Conservation (phyloP, 2,113 vertebrate genomes). For the Phrynosoma platyrhinos region DNA sequence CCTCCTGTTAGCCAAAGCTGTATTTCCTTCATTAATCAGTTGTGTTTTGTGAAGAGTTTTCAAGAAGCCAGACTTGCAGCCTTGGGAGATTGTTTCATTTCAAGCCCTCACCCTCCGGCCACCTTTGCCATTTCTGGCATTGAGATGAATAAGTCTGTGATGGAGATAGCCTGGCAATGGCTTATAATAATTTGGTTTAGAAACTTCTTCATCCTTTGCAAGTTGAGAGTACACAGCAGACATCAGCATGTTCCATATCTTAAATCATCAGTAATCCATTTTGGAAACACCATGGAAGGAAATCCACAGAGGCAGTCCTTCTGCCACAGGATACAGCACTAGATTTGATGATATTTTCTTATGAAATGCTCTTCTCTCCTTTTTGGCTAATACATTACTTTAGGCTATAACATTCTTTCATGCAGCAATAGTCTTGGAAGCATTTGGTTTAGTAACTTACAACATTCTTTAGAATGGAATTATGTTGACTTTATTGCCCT, state of each 20-base stretch:
- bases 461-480: neutral
- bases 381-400: neutral
- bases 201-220: neutral
- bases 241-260: neutral
- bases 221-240: neutral
- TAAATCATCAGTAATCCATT: too few relatives aligned
- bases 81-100: neutral
- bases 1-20: neutral
- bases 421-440: neutral
- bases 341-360: neutral
- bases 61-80: neutral
- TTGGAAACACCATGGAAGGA: neutral
- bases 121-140: neutral
- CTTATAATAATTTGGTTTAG: neutral
- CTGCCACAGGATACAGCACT: neutral
- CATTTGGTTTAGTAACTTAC: neutral
- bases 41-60: neutral
- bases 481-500: neutral
- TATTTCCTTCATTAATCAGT: neutral
- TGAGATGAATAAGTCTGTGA: neutral
- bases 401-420: neutral
- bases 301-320: neutral
- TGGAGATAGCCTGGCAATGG: neutral
- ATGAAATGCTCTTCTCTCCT: slow-evolving; percentile 3
- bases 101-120: neutral